Evolutionary conservation across 1,140 invertebrate genomes (phyloP).

Genomic region (Babylonia areolata): DNA sequence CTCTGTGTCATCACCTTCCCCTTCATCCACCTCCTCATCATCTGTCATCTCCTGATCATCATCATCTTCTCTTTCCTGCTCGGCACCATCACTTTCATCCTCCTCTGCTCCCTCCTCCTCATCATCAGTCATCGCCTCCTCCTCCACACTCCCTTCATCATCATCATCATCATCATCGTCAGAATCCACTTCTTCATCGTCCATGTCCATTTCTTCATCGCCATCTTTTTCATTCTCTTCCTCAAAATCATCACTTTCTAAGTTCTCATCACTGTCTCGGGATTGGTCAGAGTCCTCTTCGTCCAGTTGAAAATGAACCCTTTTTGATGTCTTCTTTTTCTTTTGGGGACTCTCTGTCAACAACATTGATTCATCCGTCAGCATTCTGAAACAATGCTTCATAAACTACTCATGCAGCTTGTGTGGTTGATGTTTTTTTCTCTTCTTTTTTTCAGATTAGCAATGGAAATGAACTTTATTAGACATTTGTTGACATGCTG

Average conservation of each 20-base stretch:
- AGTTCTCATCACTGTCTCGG: slow-evolving; percentile 38
- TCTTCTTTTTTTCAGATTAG: too few species aligned
- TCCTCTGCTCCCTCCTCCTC: slow-evolving; percentile 28
- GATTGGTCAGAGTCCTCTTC: neutral
- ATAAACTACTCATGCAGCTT: too few species aligned
- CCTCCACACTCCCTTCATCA: slow-evolving; percentile 4
- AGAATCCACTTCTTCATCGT: slow-evolving; percentile 35
- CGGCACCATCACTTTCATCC: slow-evolving; percentile 53
- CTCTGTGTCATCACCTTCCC: slow-evolving; percentile 62
- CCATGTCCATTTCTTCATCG: slow-evolving; percentile 36
- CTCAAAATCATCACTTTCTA: slow-evolving; percentile 30
- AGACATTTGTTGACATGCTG: too few species aligned
- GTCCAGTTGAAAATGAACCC: neutral
- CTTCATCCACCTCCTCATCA: slow-evolving; percentile 43
- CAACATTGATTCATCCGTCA: too few species aligned
- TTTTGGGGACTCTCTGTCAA: slow-evolving; percentile 55
- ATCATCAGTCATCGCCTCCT: slow-evolving; percentile 41
- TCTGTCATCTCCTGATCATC: slow-evolving; percentile 18
- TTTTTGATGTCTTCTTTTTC: slow-evolving; percentile 31
- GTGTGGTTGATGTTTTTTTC: too few species aligned
- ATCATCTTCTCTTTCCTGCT: slow-evolving; percentile 45
- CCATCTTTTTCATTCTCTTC: slow-evolving; percentile 41
- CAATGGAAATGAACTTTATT: too few species aligned
- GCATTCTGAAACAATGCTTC: too few species aligned
- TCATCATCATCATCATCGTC: slow-evolving; percentile 38